Percentiles rank a stretch among this genome's conserved stretches.
phyloP scores from a whole-genome alignment of 2,797 vertebrate species.

The Tiaroga cobitis region DNA sequence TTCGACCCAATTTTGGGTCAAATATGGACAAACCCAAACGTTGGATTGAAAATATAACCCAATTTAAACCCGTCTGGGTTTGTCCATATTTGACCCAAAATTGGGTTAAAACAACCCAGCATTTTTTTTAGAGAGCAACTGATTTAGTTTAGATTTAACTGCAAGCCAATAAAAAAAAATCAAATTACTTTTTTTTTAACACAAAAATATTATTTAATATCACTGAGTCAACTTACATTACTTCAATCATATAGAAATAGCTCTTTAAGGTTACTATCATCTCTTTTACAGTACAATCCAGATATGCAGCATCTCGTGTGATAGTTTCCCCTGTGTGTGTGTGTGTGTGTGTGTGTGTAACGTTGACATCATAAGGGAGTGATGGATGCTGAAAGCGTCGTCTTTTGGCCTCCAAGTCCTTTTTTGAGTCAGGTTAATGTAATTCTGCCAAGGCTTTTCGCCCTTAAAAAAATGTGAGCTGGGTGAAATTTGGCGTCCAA shows the following conservation, averaged over 20 bases:
- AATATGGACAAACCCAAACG: too few relatives aligned
- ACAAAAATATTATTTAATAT: not conserved
- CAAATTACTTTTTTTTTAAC: too few relatives aligned
- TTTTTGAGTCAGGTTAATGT: slow-evolving; percentile 65
- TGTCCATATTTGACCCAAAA: too few relatives aligned
- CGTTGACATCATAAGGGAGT: slow-evolving; percentile 69
- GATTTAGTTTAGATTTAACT: not conserved
- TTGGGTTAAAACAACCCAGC: too few relatives aligned
- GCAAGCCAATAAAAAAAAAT: not conserved
- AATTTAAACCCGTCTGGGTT: too few relatives aligned
- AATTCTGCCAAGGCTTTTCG: slow-evolving; percentile 63
- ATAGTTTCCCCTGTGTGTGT: not conserved
- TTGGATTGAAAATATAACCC: too few relatives aligned
- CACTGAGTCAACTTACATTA: too few relatives aligned
- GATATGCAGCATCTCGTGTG: not conserved
- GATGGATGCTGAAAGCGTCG: slow-evolving; percentile 69
- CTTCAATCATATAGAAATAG: not conserved
- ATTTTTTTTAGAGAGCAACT: too few relatives aligned
- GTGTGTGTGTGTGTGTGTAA: slow-evolving; percentile 57
- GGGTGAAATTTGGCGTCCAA: slow-evolving; percentile 67
- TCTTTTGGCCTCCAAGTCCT: slow-evolving; percentile 58
- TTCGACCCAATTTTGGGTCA: not conserved
- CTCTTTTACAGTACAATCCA: not conserved
- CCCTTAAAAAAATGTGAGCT: slow-evolving; percentile 71
- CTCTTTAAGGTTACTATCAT: not conserved